phyloP scores from a whole-genome alignment of 2,888 invertebrate genomes.

The Bimastos eiseni region DNA sequence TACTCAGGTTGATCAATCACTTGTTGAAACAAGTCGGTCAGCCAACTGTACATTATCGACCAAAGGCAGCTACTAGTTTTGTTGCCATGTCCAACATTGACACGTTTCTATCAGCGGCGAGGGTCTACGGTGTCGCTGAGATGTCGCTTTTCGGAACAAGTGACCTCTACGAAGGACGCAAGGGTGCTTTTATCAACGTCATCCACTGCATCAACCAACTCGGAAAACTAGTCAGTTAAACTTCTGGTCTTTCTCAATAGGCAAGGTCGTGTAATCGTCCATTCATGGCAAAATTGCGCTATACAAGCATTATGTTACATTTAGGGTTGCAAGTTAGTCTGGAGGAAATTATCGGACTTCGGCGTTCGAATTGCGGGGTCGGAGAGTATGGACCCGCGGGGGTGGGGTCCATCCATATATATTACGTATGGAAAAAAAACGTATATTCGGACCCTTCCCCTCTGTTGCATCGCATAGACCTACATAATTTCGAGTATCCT shows the following conservation, averaged over 20 bases:
- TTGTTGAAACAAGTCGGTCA: slow-evolving; percentile 9
- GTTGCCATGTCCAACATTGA: slow-evolving; percentile 42
- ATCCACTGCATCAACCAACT: slow-evolving; percentile 43
- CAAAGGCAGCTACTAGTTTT: slow-evolving; percentile 38
- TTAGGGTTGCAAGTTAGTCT: too few relatives aligned
- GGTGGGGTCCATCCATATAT: too few relatives aligned
- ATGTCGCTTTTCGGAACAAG: slow-evolving; percentile 41
- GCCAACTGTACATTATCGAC: slow-evolving; percentile 20
- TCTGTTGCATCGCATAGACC: too few relatives aligned
- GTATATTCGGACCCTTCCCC: too few relatives aligned
- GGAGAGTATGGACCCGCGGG: too few relatives aligned
- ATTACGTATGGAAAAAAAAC: too few relatives aligned
- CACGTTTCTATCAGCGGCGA: slow-evolving; percentile 38
- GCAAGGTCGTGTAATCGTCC: background rate
- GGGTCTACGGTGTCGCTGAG: slow-evolving; percentile 40
- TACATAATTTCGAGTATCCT: too few relatives aligned
- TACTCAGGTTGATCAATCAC: slow-evolving; percentile 22
- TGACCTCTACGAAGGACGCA: slow-evolving; percentile 42
- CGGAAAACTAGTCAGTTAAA: slow-evolving; percentile 36
- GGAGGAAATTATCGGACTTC: too few relatives aligned
- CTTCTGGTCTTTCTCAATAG: background rate
- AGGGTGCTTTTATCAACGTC: slow-evolving; percentile 42
- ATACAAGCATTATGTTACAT: too few relatives aligned
- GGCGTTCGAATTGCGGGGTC: too few relatives aligned
- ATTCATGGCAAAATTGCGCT: too few relatives aligned